Evolutionary conservation across 30 jellyfish, hydroid and myxozoan genomes (phyloP), one percentile per base, ranked within the genome.

Genomic region (Aurelia sp.): DNA sequence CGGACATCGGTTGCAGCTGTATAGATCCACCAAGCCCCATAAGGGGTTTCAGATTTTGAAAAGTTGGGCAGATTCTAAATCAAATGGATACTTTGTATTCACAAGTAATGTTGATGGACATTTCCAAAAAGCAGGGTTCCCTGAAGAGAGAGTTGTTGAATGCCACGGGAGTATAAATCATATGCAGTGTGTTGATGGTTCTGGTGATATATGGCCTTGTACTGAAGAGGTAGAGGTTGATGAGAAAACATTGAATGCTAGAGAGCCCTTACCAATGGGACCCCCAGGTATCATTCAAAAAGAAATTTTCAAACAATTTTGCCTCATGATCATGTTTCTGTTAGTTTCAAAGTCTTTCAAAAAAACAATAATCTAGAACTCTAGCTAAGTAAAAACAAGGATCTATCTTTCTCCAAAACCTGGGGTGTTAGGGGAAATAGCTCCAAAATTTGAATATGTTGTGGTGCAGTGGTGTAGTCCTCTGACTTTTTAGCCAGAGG

Each of bases 101-200:
- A 90, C 97, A 18, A 90, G 97, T 44, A 90, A 90, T 74, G 97
- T 90, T 64, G 97, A 90, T 90, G 95, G 95, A n/a, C 97, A 90
- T 37, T 90, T 90, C 73, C 89, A 83, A 30, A 82, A 74, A 57
- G 91, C 95, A 12, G 97, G 97, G 30, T 90, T 90, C 57, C 40
- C 76, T 5, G 78, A 83, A 55, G 92, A 82, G 19, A 77, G 81
- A 37, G 50, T 82, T 53, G 95, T 76, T 22, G 97, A 82, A 57
- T 74, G 97, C 52, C 95, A 90, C 66, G 95, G 97, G 9, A 80
- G 88, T 61, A 27, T 90, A 15, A 22, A 76, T 40, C 71, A 6
- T 71, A 23, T 90, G 70, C 97, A 90, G 48, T 31, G 21, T 2
- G 66, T 74, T 4, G 64, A 50, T 50, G 91, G 94, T 12, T 19